Base-by-base conservation (phyloP, 2,113 vertebrate genomes). In the Glaucomys volans region DNA sequence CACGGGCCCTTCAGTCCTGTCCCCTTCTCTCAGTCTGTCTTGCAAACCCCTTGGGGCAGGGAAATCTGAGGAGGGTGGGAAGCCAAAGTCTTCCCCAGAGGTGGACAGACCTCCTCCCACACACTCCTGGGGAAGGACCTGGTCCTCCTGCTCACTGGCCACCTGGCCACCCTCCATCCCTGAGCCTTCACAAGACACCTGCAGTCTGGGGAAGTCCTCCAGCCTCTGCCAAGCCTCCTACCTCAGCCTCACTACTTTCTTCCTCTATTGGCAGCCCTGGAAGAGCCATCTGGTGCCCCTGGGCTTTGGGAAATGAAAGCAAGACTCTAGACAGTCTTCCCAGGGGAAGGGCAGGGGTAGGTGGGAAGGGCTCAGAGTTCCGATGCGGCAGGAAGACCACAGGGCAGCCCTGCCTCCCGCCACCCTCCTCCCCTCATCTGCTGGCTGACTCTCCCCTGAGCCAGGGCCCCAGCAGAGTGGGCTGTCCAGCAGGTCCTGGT, bases 51-150 rank as follows among this genome's bases (percentile, higher is more conserved):
- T 52, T 4, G 2, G 42, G 71, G 50, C 40, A 0, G 0, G 42
- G 86, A 74, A 52, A 37, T 22, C 52, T 20, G 14, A 6, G 32
- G 24, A 28, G 44, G 14, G 32, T 28, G 54, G 71, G 24, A 47
- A 54, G 8, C 52, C 0, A 37, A 11, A 7, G 26, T 1, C 8
- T 17, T 32, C 37, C 26, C 20, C 57, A 8, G 22, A 24, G 57
- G 9, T 32, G 12, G 12, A 0, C 4, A 42, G 28, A 8, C 1
- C 0, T 3, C 64, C 54, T 24, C 50, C 54, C 8, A 3, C 4
- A 12, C 62, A 2, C 10, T 62, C 26, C 71, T 64, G 50, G n/a
- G 64, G 22, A 1, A 13, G 4, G 10, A 35, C 8, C 30, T 18
- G 42, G 42, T 47, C 79, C 37, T 50, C 14, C 30, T 50, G 40